Base-by-base conservation (phyloP, 2,888 invertebrate genomes). In the Dynastes hyllus region DNA sequence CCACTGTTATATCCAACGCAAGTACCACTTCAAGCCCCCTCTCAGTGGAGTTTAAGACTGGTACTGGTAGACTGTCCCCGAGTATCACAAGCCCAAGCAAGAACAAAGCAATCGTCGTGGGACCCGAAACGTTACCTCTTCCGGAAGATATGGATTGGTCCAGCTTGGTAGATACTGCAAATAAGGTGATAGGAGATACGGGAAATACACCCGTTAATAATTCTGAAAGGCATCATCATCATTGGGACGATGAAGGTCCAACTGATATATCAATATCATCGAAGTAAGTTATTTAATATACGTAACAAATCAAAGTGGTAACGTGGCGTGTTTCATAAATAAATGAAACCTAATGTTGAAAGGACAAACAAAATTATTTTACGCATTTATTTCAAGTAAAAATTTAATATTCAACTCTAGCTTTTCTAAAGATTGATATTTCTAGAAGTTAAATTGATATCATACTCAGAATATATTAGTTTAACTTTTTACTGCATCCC, bases 91-190 rank as follows among this genome's bases (percentile, higher is more conserved):
- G 85, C 82, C 83, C 86, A 1, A 84, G 80, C 65, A 87, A 86
- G 79, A 81, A 83, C 61, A 85, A 85, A 80, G 79, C 84, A 2
- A 85, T 86, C 8, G 81, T 86, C 16, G 85, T 86, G 6, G 86
- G 87, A 63, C 86, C 89, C 1, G 88, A 88, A 66, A 88, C 89
- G 67, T 89, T 94, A 76, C 93, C 94, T 0, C 93, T 95, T 86
- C 92, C 94, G 2, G 91, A 92, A 53, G 93, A 94, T 65, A 91
- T 95, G 84, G 95, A 96, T 87, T 96, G 96, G 96, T 92, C 94
- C 11, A 93, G 94, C 85, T 90, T 96, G 29, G 95, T 96, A 2
- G 94, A 95, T 85, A 95, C 95, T 0, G 95, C 95, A 11, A 79
- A 65, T 69, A 77, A 77, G 50, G 76, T 73, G n/a, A 81, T 82